Base-by-base conservation (phyloP, 2,888 invertebrate genomes). In the Temnothorax ravouxi region DNA sequence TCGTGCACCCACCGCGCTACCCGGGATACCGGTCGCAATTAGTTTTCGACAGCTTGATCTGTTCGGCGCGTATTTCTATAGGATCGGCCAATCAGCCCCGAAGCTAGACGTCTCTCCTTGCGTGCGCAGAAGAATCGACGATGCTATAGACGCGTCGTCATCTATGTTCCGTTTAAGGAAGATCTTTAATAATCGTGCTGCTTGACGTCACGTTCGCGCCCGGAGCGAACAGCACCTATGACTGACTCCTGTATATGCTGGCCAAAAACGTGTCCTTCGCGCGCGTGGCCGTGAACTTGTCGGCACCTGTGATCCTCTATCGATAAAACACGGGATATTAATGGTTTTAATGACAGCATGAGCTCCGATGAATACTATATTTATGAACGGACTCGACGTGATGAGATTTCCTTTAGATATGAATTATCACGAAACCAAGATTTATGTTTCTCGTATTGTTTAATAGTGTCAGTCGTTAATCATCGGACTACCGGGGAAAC, bases 21-120 rank as follows among this genome's bases (percentile, higher is more conserved):
- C 72, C 69, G 29, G 82, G 66, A 85, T 84, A 80, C 83, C 59
- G 52, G 34, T 83, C 74, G 89, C 89, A 90, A 90, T 90, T 90
- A 90, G 83, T 88, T 88, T 90, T 85, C 85, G 89, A 89, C 90
- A 82, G 88, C 88, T 88, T 87, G 90, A 88, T 90, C 85, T 84
- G 89, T 77, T 84, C 79, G 79, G 67, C 74, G 84, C 52, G 85
- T 84, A 87, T 86, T 88, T 88, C 86, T 88, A 89, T 34, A 86
- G 75, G 86, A 86, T 54, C 87, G 88, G 83, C 86, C 90, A 91
- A 91, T 91, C 91, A 91, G 90, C 85, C 90, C 88, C 41, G 75
- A 81, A 91, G 90, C 88, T 86, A 91, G 84, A 83, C 72, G 84
- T 88, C 86, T 66, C 41, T 87, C 85, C 86, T 87, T 82, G 87